phyloP scores from a whole-genome alignment of 2,113 vertebrate genomes.

The Petaurus breviceps region DNA sequence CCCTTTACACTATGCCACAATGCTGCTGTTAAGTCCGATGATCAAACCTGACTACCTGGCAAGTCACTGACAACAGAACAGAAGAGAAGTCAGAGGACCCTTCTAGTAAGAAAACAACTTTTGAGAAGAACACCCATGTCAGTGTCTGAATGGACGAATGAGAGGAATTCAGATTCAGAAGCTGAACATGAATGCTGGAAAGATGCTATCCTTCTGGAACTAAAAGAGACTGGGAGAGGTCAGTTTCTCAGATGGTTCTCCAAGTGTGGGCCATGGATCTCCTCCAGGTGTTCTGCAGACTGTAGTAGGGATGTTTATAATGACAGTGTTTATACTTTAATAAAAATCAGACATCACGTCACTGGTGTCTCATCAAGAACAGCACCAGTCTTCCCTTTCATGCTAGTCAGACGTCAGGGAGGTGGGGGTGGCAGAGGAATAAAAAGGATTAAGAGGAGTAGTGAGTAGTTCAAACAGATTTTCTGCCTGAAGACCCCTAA shows the following conservation, averaged over 20 bases:
- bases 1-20: not conserved
- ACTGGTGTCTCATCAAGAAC: conserved; percentile 59
- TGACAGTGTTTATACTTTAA: conserved; percentile 42
- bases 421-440: not conserved
- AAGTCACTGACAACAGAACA: not conserved
- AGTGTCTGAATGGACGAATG: conserved; percentile 6
- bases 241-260: not conserved
- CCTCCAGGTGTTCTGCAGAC: not conserved
- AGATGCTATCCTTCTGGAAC: not conserved
- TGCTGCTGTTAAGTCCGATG: not conserved
- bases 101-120: not conserved
- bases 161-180: not conserved
- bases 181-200: conserved; percentile 21
- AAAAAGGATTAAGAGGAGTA: not conserved
- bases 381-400: conserved; percentile 48
- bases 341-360: conserved; percentile 71
- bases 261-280: not conserved
- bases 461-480: not conserved
- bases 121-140: conserved; percentile 29
- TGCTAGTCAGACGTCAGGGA: conserved; percentile 35
- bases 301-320: not conserved
- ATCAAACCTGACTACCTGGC: not conserved
- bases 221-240: not conserved
- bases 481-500: not conserved
- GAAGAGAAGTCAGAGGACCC: not conserved